These are phyloP conservation scores for Enhydra lutris DNA, from an alignment of 2,113 vertebrate genomes.

Conservation along the genomic window DNA sequence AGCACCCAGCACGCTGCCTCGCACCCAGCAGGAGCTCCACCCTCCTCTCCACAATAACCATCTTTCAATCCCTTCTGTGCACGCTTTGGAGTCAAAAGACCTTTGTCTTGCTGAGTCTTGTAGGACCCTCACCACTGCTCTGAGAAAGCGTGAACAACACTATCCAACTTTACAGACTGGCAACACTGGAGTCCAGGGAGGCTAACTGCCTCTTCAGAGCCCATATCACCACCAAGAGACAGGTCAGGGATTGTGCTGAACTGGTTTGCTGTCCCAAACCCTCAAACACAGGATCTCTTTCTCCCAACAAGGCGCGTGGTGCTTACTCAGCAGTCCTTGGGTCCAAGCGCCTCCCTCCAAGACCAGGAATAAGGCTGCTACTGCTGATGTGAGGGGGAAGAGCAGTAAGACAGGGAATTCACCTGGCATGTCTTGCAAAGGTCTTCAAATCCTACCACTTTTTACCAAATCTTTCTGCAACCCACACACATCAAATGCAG, in stretches of 20 bases:
- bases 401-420: not conserved
- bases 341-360: not conserved
- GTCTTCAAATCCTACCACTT: not conserved
- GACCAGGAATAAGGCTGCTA: not conserved
- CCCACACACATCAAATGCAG: slow-evolving; percentile 40
- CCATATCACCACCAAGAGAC: not conserved
- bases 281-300: not conserved
- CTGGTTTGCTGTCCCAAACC: not conserved
- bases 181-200: not conserved
- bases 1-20: not conserved
- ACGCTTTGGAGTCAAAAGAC: not conserved
- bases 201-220: not conserved
- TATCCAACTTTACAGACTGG: not conserved
- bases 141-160: not conserved
- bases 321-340: not conserved
- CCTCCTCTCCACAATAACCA: not conserved
- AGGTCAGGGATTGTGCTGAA: not conserved
- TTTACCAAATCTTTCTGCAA: not conserved
- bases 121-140: not conserved
- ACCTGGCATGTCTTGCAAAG: not conserved
- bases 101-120: not conserved
- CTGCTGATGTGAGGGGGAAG: not conserved
- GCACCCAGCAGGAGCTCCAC: not conserved
- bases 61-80: no score
- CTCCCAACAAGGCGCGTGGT: not conserved